Evolutionary conservation across 2,113 vertebrate genomes (phyloP).

Genomic region (Phoxinus phoxinus): DNA sequence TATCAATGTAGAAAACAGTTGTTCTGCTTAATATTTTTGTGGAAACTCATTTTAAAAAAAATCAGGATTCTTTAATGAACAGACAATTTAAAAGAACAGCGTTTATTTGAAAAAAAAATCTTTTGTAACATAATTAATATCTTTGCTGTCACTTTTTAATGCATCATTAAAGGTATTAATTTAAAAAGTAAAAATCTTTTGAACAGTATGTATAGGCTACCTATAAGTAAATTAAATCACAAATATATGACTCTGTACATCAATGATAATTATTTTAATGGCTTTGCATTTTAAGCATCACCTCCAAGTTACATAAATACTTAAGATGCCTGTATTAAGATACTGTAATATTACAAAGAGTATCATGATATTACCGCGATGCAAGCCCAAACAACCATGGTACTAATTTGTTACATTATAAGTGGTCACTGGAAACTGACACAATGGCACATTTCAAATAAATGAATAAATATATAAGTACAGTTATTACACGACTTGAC

Average conservation of each 20-base stretch:
- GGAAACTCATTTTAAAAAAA: not conserved
- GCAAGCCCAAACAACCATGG: not conserved
- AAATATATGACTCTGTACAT: not conserved
- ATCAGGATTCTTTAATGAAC: not conserved
- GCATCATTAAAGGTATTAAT: not conserved
- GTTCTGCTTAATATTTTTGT: not conserved
- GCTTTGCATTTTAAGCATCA: not conserved
- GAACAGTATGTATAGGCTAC: not conserved
- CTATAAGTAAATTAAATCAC: not conserved
- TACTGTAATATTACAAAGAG: not conserved
- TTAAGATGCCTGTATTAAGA: not conserved
- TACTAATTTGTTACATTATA: not conserved
- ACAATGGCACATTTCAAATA: not conserved
- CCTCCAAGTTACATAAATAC: not conserved
- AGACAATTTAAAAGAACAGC: not conserved
- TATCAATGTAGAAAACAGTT: not conserved
- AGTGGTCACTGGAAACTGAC: not conserved
- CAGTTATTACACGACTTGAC: constrained; percentile 34
- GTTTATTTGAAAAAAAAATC: no score
- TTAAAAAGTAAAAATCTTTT: not conserved
- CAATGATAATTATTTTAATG: not conserved
- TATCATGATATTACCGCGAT: not conserved
- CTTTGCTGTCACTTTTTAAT: not conserved
- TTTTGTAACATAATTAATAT: not conserved
- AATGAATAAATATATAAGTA: not conserved